Conservation (phyloP, 2,797 vertebrate species). For the Alectoris magna region DNA sequence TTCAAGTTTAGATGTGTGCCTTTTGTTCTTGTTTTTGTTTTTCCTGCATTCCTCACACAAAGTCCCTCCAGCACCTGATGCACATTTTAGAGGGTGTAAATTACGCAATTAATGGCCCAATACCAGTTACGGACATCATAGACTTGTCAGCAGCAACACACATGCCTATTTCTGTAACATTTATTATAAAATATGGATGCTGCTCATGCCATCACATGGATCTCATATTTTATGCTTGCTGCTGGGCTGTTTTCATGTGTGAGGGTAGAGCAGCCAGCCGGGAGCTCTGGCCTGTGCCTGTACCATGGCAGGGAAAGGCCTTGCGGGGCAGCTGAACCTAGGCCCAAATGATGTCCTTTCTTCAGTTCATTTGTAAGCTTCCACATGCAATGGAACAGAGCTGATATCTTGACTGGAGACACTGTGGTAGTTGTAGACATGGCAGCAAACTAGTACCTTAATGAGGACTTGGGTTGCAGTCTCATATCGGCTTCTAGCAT, state of each 20-base stretch:
- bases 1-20: neutral
- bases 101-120: neutral
- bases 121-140: neutral
- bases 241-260: neutral
- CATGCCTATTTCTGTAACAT: neutral
- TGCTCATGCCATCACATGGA: neutral
- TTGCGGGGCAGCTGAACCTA: fast-evolving
- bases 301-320: neutral
- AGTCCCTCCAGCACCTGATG: neutral
- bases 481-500: neutral
- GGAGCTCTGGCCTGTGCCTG: neutral
- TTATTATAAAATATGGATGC: neutral
- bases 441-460: neutral
- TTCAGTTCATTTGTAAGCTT: neutral
- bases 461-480: neutral
- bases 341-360: neutral
- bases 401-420: neutral
- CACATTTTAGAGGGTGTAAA: neutral
- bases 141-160: neutral
- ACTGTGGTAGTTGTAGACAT: neutral
- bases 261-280: neutral
- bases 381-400: neutral
- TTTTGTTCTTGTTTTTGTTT: neutral
- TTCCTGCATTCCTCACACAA: neutral
- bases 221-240: neutral